Evolutionary conservation across 2,797 vertebrate genomes (phyloP), one percentile per base, ranked within the genome.

Genomic region (Picus viridis): DNA sequence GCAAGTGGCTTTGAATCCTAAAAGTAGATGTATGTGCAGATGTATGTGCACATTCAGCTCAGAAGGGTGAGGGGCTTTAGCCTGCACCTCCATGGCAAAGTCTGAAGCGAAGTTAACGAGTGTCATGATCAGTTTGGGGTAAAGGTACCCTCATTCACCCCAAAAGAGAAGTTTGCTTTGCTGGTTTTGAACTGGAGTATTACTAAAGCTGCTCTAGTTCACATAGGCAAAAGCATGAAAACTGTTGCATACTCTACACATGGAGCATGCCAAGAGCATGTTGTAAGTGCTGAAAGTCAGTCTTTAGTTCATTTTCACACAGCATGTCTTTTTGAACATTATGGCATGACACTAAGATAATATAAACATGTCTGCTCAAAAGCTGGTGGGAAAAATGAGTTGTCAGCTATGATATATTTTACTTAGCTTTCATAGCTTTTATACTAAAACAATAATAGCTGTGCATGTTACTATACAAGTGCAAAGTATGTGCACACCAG

Each of bases 391-490:
- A 64, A 93, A 83, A 95, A 90, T 23, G 23, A 83, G 16, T 81
- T 14, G 12, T 83, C 86, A 84, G 24, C 69, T 76, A 4, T 56
- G 41, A 91, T 77, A 14, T 24, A 63, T 77, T 89, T 94, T 59
- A 68, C 53, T 88, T 67, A 70, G 30, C 18, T 81, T 61, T 53
- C 76, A 27, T 72, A 89, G 77, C 6, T 89, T 89, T 11, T 53
- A 80, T 88, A 88, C 79, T 79, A 69, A 89, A 88, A 34, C 36
- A 94, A 72, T 80, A 68, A 80, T 65, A 82, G 30, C 43, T 61
- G 19, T 43, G 27, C 56, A 20, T 81, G 47, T 58, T 88, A 59
- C 81, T 91, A 64, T 85, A 63, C 27, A 29, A 72, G 75, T 59
- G 53, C 24, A 24, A 86, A 84, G 84, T 64, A 45, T 75, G 90